These are phyloP conservation scores for Brachionus manjavacas DNA, from an alignment of 1,140 invertebrate genomes.

Conservation along the genomic window DNA sequence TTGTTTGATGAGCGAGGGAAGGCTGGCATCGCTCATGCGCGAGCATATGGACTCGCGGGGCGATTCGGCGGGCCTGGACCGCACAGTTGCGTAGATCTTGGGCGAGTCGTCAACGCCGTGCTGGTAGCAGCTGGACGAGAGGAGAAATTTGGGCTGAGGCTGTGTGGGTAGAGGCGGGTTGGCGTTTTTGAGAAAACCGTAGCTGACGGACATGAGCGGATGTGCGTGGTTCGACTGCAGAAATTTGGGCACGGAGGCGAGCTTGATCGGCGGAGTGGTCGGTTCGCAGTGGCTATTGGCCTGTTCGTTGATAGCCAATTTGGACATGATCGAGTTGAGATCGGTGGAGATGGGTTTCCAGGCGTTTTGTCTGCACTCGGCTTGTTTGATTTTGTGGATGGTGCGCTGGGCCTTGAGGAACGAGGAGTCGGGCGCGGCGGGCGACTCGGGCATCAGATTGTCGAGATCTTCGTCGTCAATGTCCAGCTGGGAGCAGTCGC, in stretches of 20 bases:
- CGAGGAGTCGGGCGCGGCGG: neutral
- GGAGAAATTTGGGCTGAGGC: neutral
- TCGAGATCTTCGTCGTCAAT: neutral
- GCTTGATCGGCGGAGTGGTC: neutral
- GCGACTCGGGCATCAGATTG: constrained; percentile 1
- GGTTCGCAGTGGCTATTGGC: too few species aligned
- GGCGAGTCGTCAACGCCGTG: neutral
- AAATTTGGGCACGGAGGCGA: too few species aligned
- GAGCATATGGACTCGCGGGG: constrained; percentile 34
- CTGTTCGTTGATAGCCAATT: neutral
- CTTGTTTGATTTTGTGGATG: constrained; percentile 24
- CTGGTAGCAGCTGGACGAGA: neutral
- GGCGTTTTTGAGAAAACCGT: constrained; percentile 9
- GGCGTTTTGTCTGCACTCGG: constrained; percentile 12
- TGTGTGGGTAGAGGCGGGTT: neutral
- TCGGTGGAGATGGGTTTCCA: neutral
- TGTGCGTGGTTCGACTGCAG: neutral
- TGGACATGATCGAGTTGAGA: neutral
- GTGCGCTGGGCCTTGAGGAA: constrained; percentile 26
- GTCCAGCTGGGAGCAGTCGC: neutral
- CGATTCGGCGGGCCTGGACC: neutral
- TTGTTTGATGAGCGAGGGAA: neutral
- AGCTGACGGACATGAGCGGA: constrained; percentile 14
- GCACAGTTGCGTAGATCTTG: neutral
- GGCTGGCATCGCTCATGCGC: constrained; percentile 33